A percentile compares a stretch with the other conserved stretches of the same genome.
These are phyloP conservation scores for Hiodon alosoides DNA, from an alignment of 2,113 vertebrate species.

Conservation along the genomic window DNA sequence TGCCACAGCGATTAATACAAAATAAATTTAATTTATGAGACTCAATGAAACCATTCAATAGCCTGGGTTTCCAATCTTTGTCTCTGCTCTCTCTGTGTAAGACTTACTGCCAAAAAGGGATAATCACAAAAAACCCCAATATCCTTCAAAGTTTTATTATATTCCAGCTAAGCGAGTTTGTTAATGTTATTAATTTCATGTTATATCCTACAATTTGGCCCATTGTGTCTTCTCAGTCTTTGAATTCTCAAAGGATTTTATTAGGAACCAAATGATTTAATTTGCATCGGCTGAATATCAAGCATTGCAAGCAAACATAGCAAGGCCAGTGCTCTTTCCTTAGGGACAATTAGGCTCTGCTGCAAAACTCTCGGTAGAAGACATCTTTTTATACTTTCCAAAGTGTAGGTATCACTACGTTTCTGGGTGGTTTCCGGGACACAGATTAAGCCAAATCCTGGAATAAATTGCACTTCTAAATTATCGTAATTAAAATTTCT, in stretches of 20 bases:
- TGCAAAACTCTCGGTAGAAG: too few relatives aligned
- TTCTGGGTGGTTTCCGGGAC: too few relatives aligned
- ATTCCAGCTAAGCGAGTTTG: background rate
- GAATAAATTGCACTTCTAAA: too few relatives aligned
- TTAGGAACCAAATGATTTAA: background rate
- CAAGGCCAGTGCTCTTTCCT: too few relatives aligned
- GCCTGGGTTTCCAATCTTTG: background rate
- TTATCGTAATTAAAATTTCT: too few relatives aligned
- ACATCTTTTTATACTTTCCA: too few relatives aligned
- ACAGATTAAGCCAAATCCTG: too few relatives aligned
- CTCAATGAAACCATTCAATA: background rate
- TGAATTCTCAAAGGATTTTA: background rate
- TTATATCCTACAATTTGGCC: background rate
- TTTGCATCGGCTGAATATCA: background rate
- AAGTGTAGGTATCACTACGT: too few relatives aligned
- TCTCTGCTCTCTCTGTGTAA: background rate
- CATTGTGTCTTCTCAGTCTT: background rate
- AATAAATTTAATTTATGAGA: background rate
- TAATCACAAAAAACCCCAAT: background rate
- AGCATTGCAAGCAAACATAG: background rate
- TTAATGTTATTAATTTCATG: conserved; percentile 10
- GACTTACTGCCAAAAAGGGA: background rate
- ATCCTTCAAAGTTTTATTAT: background rate
- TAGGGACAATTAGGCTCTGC: too few relatives aligned
- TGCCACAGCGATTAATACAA: background rate